Evolutionary conservation across 2,113 vertebrate species (phyloP).

Genomic region (Trogon surrucura): DNA sequence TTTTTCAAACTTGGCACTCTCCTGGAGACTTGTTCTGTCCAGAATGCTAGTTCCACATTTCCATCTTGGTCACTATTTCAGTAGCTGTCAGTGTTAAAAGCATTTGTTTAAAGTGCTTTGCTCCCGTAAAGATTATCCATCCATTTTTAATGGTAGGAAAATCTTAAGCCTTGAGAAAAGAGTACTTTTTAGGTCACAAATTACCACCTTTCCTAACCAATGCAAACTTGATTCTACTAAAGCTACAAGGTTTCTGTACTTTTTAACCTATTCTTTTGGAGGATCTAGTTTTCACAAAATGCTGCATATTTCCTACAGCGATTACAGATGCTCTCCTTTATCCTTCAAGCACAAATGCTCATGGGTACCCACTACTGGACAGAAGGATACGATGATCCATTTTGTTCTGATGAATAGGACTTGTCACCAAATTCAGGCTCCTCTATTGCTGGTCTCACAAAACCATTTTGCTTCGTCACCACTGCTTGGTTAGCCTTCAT

Average conservation of each 20-base stretch:
- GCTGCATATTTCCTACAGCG: fast-evolving
- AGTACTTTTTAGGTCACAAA: background rate
- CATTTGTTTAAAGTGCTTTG: background rate
- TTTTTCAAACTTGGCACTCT: background rate
- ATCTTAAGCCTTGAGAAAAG: background rate
- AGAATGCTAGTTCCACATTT: background rate
- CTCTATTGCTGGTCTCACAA: background rate
- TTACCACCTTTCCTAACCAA: background rate
- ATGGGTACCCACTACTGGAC: background rate
- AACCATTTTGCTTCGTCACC: background rate
- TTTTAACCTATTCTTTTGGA: background rate
- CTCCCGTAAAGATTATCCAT: background rate
- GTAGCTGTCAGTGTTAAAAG: background rate
- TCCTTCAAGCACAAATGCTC: background rate
- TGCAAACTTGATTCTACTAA: background rate
- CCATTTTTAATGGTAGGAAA: background rate
- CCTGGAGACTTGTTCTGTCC: background rate
- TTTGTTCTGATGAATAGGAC: background rate
- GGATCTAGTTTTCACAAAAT: background rate
- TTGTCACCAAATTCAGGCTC: background rate
- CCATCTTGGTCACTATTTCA: background rate
- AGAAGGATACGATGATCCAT: background rate
- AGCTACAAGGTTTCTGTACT: background rate
- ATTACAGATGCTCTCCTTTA: background rate
- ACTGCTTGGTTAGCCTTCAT: background rate